These are phyloP conservation scores for Aplocera efformata DNA, from an alignment of 2,888 invertebrate species.

Conservation along the genomic window DNA sequence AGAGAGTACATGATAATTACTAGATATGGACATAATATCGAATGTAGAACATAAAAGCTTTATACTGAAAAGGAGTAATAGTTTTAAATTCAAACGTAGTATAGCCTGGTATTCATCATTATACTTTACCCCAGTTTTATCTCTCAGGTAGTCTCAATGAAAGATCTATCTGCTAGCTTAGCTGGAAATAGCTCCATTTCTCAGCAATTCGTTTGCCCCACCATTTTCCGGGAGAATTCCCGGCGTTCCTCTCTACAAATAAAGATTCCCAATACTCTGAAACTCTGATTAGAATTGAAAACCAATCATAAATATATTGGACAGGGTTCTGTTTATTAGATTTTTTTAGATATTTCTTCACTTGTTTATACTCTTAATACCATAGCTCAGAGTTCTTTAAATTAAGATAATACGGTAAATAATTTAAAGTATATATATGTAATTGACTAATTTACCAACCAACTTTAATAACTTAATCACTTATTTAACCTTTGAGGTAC, in stretches of 20 bases:
- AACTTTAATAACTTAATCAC: too few relatives aligned
- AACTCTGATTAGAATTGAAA: constrained; percentile 40
- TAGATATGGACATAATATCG: too few relatives aligned
- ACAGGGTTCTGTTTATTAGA: constrained; percentile 31
- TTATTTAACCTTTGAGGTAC: too few relatives aligned
- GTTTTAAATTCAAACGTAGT: too few relatives aligned
- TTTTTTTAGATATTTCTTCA: constrained; percentile 8
- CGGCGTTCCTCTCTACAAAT: constrained; percentile 35
- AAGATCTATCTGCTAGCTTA: constrained; percentile 23
- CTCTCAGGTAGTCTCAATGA: not conserved
- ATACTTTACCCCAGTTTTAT: not conserved
- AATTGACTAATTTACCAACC: too few relatives aligned
- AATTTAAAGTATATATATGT: too few relatives aligned
- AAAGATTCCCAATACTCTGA: constrained; percentile 35
- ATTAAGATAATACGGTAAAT: too few relatives aligned
- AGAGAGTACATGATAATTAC: too few relatives aligned
- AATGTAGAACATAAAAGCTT: too few relatives aligned
- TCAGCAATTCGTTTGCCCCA: constrained; percentile 33
- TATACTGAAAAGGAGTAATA: too few relatives aligned
- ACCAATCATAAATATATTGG: constrained; percentile 39
- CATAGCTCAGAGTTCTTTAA: too few relatives aligned
- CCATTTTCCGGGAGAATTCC: constrained; percentile 39
- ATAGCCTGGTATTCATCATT: too few relatives aligned
- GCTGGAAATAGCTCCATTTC: constrained; percentile 37
- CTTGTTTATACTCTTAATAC: not conserved